Evolutionary conservation across 2,797 vertebrate species (phyloP).

Genomic region (Microtus agrestis): DNA sequence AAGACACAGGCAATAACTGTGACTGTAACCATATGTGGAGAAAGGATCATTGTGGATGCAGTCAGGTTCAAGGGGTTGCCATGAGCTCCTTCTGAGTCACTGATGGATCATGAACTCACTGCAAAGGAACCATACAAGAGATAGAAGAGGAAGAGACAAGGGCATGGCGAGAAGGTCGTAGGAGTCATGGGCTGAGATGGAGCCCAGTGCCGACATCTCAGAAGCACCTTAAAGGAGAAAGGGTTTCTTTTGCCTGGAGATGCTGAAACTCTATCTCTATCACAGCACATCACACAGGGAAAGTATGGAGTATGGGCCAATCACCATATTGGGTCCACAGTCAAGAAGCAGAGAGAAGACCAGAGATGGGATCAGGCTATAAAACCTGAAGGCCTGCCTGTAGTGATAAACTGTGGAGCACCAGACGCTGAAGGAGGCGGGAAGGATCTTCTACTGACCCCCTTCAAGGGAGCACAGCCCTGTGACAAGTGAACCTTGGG

Average conservation of each 20-base stretch:
- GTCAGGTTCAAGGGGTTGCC: not conserved
- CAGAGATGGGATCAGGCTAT: not conserved
- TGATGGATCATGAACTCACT: not conserved
- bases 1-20: not conserved
- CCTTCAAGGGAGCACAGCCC: fast-evolving
- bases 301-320: not conserved
- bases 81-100: not conserved
- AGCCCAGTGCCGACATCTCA: not conserved
- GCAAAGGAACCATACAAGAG: not conserved
- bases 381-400: not conserved
- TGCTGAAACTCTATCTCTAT: not conserved
- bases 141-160: not conserved
- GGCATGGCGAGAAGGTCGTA: not conserved
- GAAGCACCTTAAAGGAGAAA: not conserved
- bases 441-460: not conserved
- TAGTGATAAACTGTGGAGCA: not conserved
- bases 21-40: no score
- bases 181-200: not conserved
- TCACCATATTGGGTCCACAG: not conserved
- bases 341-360: no score
- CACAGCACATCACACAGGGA: not conserved
- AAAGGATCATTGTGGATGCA: not conserved
- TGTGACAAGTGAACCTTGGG: not conserved
- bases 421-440: not conserved
- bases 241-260: not conserved